A percentile compares a stretch with the other conserved stretches of the same genome.
Evolutionary conservation across 2,113 vertebrate species (phyloP).

Genomic region (Petromus typicus): DNA sequence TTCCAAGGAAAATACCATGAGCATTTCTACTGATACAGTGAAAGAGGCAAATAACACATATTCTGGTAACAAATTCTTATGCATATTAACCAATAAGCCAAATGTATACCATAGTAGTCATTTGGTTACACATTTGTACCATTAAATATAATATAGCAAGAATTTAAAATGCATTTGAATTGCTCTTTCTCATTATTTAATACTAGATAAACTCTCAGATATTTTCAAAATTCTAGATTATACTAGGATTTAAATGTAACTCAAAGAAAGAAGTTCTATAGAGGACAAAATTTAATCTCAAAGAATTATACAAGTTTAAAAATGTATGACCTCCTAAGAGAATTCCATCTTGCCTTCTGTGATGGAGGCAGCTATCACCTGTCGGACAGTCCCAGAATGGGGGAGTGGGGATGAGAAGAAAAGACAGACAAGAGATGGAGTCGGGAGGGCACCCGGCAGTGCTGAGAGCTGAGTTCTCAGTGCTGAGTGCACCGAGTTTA

Average conservation of each 20-base stretch:
- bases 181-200: background rate
- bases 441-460: too few species aligned
- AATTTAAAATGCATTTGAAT: constrained; percentile 1
- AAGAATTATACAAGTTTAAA: background rate
- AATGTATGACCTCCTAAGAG: background rate
- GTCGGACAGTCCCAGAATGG: too few species aligned
- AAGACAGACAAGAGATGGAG: too few species aligned
- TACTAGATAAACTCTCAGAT: background rate
- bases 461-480: too few species aligned
- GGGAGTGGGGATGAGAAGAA: too few species aligned
- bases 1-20: background rate
- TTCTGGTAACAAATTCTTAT: background rate
- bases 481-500: too few species aligned
- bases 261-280: background rate
- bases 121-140: background rate
- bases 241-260: constrained; percentile 10
- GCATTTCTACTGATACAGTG: background rate
- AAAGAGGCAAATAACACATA: background rate
- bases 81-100: background rate
- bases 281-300: background rate
- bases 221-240: background rate
- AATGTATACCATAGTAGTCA: background rate
- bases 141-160: background rate
- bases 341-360: background rate
- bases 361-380: too few species aligned